Evolutionary conservation across 2,113 vertebrate species (phyloP), one percentile per base, ranked within the genome.

Genomic region (Speoplatyrhinus poulsoni): DNA sequence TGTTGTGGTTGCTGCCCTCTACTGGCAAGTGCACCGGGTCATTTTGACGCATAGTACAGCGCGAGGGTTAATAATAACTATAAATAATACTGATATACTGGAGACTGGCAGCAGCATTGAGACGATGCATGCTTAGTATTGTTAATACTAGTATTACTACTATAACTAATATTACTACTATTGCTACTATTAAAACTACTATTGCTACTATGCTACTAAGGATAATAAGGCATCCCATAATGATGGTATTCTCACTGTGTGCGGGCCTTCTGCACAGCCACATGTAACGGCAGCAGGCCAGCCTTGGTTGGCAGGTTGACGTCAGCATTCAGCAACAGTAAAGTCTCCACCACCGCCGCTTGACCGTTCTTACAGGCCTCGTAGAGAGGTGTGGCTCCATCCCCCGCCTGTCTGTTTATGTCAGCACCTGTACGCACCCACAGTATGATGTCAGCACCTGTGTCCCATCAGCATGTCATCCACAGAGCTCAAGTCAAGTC

Each of bases 301-400:
- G 95, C 88, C 75, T 94, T 96, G 70, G 92, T 94, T 68, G 91
- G 59, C 88, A 85, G 92, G 88, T 97, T 96, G 68, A 93, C 91
- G 9, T 97, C 94, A 0, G 94, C 95, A 1, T 93, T 93, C 57
- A 93, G 92, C 1, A 91, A 84, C 62, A 97, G 84, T 49, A 97
- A 93, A 16, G 91, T 90, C 69, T 93, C 88, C 81, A 95, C 95
- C 32, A 92, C 82, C 0, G 68, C 62, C 17, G 85, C 15, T 0
- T 95, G 94, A 4, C 90, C 93, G 0, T 96, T 96, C 89, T 95
- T 97, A 83, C 86, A 90, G 67, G 95, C 94, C 86, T 97, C 95
- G 6, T 92, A 96, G 72, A 97, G 89, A 5, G 95, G 93, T 0
- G 94, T 92, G 0, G 95, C 95, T 0, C 87, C 88, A 41, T 97